These are phyloP conservation scores for Chrysolophus pictus DNA, from an alignment of 2,797 vertebrate genomes.

Conservation along the genomic window DNA sequence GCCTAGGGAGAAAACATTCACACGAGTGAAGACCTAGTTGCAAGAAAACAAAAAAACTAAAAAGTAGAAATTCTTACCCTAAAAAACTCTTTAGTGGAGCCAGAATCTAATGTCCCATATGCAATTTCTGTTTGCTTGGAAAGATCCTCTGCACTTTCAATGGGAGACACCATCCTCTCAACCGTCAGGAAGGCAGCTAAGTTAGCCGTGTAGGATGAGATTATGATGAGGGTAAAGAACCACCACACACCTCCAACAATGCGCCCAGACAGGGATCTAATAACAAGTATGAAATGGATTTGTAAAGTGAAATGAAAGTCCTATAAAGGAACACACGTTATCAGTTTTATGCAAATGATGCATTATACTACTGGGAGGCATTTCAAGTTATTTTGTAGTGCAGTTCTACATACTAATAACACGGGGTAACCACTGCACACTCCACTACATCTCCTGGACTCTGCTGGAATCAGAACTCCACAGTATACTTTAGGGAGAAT, in stretches of 20 bases:
- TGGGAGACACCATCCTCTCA: slow-evolving; percentile 99
- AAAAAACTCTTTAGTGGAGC: slow-evolving; percentile 99
- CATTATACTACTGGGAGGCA: neutral
- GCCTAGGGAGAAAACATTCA: neutral
- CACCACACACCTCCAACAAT: slow-evolving; percentile 99
- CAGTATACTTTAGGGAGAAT: slow-evolving; percentile 22
- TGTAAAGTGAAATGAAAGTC: slow-evolving; percentile 79
- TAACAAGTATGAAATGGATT: slow-evolving; percentile 86
- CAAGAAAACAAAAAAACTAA: slow-evolving; percentile 19
- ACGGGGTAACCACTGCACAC: slow-evolving; percentile 10
- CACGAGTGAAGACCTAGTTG: neutral
- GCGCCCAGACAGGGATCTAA: slow-evolving; percentile 97
- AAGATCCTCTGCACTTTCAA: slow-evolving; percentile 98
- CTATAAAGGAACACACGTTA: slow-evolving; percentile 63
- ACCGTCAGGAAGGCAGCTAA: slow-evolving; percentile 99
- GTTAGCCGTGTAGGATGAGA: slow-evolving; percentile 99
- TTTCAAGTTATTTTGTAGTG: neutral
- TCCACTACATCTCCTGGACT: neutral
- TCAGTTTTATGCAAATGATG: slow-evolving; percentile 63
- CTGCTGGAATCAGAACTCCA: slow-evolving; percentile 12
- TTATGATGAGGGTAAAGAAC: slow-evolving; percentile 99
- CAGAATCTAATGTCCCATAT: slow-evolving; percentile 98
- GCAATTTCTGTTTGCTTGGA: slow-evolving; percentile 98
- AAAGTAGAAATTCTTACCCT: slow-evolving; percentile 87
- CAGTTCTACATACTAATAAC: neutral